Base-by-base conservation (phyloP, 1,140 invertebrate genomes). In the Drosophila takahashii region DNA sequence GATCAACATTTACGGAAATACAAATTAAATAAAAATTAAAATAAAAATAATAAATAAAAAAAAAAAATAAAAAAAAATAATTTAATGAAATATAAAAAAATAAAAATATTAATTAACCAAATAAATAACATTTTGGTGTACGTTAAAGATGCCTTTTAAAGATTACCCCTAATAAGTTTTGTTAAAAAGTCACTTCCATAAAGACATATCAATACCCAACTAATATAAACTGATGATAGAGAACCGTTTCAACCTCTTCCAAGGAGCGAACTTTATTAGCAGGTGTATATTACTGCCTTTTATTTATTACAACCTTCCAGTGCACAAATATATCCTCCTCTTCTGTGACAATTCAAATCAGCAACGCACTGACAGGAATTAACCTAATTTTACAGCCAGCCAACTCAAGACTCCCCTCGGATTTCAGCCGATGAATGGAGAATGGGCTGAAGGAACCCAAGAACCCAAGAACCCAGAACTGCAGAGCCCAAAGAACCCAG, bases 371-470 rank as follows among this genome's bases (percentile, higher is more conserved):
- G 87, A 83, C 83, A 75, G 87, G 87, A 87, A 87, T 90, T 90
- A 90, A 90, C 87, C 87, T 87, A 90, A 90, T 90, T 90, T 90
- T 77, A 77, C 74, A 90, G 83, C 70, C 78, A 77, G 64, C 83
- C 64, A 75, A 69, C 58, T 64, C 70, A 60, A 54, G 61, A 74
- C 71, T 61, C 59, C 52, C 16, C 44, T 32, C 16, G 34, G 34
- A 22, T 54, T 37, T 13, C 34, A 15, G 13, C 3, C 59, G 59
- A 67, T 67, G 64, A 67, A 67, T 67, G 64, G 18, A 62, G 64
- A 34, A 64, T 50, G 58, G 34, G 58, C n/a, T 29, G 27, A 15
- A 22, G 22, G 26, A n/a, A n/a, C n/a, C n/a, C n/a, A n/a, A n/a
- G n/a, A n/a, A n/a, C 13, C 18, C 26, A 56, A n/a, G 22, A n/a